Conservation (phyloP, 2,797 vertebrate species). For the Poecilia picta region DNA sequence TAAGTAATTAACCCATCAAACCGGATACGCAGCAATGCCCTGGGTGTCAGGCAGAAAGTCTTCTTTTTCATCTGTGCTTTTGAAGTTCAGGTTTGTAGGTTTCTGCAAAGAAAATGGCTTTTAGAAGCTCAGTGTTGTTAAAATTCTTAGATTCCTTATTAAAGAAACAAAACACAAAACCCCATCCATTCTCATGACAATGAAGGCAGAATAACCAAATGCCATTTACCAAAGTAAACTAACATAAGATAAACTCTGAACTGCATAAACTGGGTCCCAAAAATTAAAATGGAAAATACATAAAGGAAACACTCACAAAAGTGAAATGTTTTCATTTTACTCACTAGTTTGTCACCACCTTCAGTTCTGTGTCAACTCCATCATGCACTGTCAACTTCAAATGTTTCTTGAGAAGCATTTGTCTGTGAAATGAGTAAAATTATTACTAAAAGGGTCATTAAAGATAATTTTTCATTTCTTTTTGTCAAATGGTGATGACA, state of each 20-base stretch:
- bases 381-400: too few relatives aligned
- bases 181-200: neutral
- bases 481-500: too few relatives aligned
- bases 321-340: too few relatives aligned
- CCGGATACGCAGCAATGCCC: constrained; percentile 66
- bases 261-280: neutral
- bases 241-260: neutral
- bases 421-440: too few relatives aligned
- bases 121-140: neutral
- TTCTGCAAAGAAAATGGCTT: constrained; percentile 13
- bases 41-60: constrained; percentile 58
- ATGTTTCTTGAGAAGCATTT: too few relatives aligned
- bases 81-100: constrained; percentile 68
- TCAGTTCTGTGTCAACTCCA: too few relatives aligned
- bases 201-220: neutral
- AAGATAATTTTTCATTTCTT: too few relatives aligned
- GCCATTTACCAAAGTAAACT: neutral
- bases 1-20: constrained; percentile 82
- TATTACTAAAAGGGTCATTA: too few relatives aligned
- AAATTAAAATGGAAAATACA: neutral
- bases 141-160: neutral
- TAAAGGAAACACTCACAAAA: neutral
- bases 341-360: too few relatives aligned
- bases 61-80: constrained; percentile 34
- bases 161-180: neutral